Evolutionary conservation across 2,888 invertebrate species (phyloP), one percentile per base, ranked within the genome.

Genomic region (Diadegma fenestrale): DNA sequence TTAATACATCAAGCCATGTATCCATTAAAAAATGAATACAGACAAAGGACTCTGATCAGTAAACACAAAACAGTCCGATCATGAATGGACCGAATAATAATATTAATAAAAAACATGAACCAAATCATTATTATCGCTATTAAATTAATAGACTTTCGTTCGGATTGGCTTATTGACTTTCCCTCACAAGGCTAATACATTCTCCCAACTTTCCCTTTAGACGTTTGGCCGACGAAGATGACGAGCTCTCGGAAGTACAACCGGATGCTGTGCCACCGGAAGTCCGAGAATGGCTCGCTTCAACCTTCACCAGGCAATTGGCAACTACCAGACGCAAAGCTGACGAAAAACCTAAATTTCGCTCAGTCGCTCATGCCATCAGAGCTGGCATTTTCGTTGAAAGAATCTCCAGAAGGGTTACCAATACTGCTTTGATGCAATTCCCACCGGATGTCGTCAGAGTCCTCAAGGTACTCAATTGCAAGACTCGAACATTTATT

Each of bases 381-480:
- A 95, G 99, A 22, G 99, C 99, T 19, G 99, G 99, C 61, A 98
- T 99, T 92, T 98, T 99, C 95, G 99, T 99, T 91, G 99, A 99
- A 94, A 96, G 98, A 91, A 98, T 98, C 94, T 98, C 98, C 94
- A 96, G 98, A 90, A 95, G 98, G 89, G 97, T 97, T 88, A 96
- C 96, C 78, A 96, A 95, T 92, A 96, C 97, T 1, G 96, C 97
- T 87, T 96, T 98, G 78, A 96, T 98, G 95, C 97, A 98, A 95
- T 97, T 98, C 92, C 98, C 98, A 54, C 96, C 97, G 84, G 97
- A 98, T 92, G 97, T 98, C 88, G 97, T 97, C 82, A 95, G 96
- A 95, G 96, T 97, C 86, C 95, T 98, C 82, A 98, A 98, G 97
- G 98, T 98, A n/a, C n/a, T n/a, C n/a, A n/a, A n/a, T n/a, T n/a